These are phyloP conservation scores for Boloria selene DNA, from an alignment of 2,888 invertebrate genomes.

Conservation along the genomic window DNA sequence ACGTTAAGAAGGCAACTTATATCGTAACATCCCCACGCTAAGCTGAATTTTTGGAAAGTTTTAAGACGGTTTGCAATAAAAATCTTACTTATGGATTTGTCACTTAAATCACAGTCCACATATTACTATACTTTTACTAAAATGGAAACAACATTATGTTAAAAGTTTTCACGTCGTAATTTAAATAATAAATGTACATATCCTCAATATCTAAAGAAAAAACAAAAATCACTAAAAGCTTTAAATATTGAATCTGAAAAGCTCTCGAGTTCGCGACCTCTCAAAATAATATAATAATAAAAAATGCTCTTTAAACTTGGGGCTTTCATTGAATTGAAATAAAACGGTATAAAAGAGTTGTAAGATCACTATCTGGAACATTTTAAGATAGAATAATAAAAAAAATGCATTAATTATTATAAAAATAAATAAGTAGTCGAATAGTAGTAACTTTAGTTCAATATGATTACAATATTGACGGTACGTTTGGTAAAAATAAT, in stretches of 20 bases:
- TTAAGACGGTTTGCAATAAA: too few species aligned
- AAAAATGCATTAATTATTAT: neutral
- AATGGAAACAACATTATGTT: too few species aligned
- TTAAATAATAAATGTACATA: neutral
- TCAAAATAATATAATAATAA: slow-evolving; percentile 1
- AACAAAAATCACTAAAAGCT: slow-evolving; percentile 9
- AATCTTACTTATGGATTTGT: too few species aligned
- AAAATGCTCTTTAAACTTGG: slow-evolving; percentile 4
- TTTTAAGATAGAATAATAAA: neutral
- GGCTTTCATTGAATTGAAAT: slow-evolving; percentile 1
- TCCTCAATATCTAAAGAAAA: neutral
- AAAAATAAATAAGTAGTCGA: neutral
- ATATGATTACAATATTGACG: too few species aligned
- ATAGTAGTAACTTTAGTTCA: neutral
- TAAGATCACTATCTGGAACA: neutral
- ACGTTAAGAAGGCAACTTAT: too few species aligned
- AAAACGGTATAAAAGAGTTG: neutral
- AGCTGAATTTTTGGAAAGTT: too few species aligned
- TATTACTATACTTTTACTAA: too few species aligned
- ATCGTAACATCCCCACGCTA: too few species aligned
- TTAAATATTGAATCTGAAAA: slow-evolving; percentile 8
- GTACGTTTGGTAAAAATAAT: too few species aligned
- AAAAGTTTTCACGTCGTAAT: too few species aligned
- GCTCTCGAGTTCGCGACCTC: neutral
- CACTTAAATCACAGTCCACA: too few species aligned